Conservation (phyloP, 2,888 invertebrate species). For the Drosophila putrida region DNA sequence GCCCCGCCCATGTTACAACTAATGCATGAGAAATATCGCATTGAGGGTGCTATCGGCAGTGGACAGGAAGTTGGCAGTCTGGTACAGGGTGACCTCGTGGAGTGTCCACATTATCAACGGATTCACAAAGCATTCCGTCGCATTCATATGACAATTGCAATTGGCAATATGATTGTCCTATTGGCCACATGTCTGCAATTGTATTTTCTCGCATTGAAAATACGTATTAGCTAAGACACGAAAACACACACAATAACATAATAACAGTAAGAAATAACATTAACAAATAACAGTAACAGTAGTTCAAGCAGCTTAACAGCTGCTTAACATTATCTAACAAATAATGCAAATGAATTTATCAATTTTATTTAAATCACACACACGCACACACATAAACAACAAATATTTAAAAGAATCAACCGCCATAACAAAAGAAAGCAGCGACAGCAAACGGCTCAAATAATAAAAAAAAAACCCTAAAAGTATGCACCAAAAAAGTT, state of each 20-base stretch:
- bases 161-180: conserved; percentile 91
- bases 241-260: conserved; percentile 47
- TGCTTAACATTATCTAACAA: conserved; percentile 17
- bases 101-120: conserved; percentile 92
- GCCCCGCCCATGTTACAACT: conserved; percentile 91
- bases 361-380: conserved; percentile 4
- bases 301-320: conserved; percentile 1
- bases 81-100: conserved; percentile 89
- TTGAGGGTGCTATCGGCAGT: conserved; percentile 91
- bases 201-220: conserved; percentile 88
- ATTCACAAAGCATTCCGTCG: conserved; percentile 91
- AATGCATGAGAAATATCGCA: conserved; percentile 90
- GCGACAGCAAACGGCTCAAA: too few relatives aligned
- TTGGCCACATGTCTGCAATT: conserved; percentile 89
- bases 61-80: conserved; percentile 92
- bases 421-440: too few relatives aligned
- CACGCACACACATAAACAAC: conserved; percentile 7
- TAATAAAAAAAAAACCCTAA: too few relatives aligned
- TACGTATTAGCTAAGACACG: conserved; percentile 82
- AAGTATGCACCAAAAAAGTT: too few relatives aligned
- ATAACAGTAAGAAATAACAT: conserved; percentile 1
- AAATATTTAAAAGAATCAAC: too few relatives aligned
- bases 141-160: conserved; percentile 92
- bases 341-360: conserved; percentile 49
- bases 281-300: not conserved